Evolutionary conservation across 2,797 vertebrate species (phyloP), one percentile per base, ranked within the genome.

Genomic region (Phrynocephalus guinanensis): DNA sequence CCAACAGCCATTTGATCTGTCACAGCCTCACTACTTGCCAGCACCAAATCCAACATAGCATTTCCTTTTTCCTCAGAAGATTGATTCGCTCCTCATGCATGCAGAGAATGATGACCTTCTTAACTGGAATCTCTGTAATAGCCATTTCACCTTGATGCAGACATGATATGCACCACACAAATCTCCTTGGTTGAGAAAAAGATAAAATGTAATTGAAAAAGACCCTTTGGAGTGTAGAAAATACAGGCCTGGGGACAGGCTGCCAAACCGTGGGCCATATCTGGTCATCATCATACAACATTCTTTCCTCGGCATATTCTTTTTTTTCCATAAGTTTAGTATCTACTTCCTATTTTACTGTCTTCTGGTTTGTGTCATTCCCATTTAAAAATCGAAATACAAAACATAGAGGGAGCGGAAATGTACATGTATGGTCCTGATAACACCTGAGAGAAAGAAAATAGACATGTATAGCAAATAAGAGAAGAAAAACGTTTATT

Each of bases 51-150:
- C 83, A 88, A 85, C 87, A 88, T 85, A 88, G 83, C 79, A 88
- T 88, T 88, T 88, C 87, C 83, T 85, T 88, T 88, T 88, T 81
- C 87, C 84, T 82, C 87, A 88, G 83, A 88, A 85, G 87, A 88
- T 88, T 85, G 87, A 88, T 88, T 88, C 79, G 18, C 83, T 88
- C 87, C 72, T 88, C 87, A 85, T 88, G 87, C 87, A 85, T 88
- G 87, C 87, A 88, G 83, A 88, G 87, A 88, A 88, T 88, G 87
- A 88, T 88, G 87, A 88, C 87, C 87, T 88, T 85, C 87, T 88
- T 88, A 85, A 88, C 87, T 88, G 78, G 87, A 88, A 88, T 88
- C 87, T 85, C 87, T 85, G 83, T 85, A 88, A 88, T 88, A 88
- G 87, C 87, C 87, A 88, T 85, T 88, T 88, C 87, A 88, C 87